Evolutionary conservation across 2,797 vertebrate genomes (phyloP).

Genomic region (Aphelocoma californica): DNA sequence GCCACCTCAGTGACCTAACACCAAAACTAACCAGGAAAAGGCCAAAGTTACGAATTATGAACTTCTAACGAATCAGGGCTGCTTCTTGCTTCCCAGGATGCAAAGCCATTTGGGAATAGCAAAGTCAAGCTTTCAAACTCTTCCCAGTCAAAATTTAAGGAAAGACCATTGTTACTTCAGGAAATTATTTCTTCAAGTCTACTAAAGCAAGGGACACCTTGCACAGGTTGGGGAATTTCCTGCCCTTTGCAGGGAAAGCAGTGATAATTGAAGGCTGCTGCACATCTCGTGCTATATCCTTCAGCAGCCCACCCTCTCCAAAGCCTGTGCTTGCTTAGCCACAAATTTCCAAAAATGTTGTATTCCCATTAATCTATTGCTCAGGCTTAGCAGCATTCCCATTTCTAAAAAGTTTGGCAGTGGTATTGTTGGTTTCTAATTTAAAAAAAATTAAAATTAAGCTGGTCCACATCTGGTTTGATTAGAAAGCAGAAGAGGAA

Average conservation of each 20-base stretch:
- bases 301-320: not conserved
- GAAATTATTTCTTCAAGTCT: not conserved
- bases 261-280: not conserved
- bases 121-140: not conserved
- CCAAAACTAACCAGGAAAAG: not conserved
- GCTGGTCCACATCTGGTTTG: not conserved
- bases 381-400: not conserved
- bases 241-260: not conserved
- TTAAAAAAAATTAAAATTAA: not conserved
- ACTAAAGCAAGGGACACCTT: not conserved
- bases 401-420: not conserved
- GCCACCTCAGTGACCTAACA: rapidly evolving
- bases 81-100: not conserved
- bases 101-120: not conserved
- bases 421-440: not conserved
- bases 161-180: not conserved
- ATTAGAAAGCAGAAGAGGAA: not conserved
- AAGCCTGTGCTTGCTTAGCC: not conserved
- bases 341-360: not conserved
- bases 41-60: not conserved
- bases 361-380: not conserved
- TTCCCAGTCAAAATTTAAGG: not conserved
- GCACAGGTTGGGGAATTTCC: not conserved
- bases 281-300: rapidly evolving
- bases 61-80: not conserved